phyloP scores from a whole-genome alignment of 2,888 invertebrate species.

The Aphodius sticticus region DNA sequence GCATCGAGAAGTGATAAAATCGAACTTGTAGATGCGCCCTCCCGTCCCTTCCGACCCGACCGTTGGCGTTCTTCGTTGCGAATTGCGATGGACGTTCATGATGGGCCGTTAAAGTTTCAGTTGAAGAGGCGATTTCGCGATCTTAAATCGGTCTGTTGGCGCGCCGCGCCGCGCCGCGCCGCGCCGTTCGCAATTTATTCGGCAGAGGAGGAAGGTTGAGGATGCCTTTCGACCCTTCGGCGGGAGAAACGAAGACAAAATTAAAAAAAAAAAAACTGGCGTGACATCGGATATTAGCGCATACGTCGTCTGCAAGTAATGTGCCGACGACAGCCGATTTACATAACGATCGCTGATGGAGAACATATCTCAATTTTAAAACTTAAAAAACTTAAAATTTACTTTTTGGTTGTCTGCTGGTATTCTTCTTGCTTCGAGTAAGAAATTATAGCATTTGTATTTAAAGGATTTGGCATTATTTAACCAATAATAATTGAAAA shows the following conservation, averaged over 20 bases:
- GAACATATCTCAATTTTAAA: background rate
- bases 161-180: too few species aligned
- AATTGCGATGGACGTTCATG: background rate
- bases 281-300: background rate
- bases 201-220: background rate
- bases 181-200: background rate
- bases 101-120: background rate
- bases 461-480: too few species aligned
- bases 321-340: background rate
- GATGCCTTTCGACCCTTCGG: background rate
- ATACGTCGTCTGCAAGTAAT: background rate
- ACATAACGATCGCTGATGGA: slow-evolving; percentile 4
- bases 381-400: background rate
- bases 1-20: background rate
- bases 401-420: background rate
- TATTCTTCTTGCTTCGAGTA: too few species aligned
- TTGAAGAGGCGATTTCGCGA: background rate
- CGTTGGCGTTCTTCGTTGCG: too few species aligned
- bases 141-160: background rate
- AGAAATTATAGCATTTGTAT: too few species aligned
- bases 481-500: too few species aligned
- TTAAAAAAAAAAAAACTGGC: too few species aligned
- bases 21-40: background rate
- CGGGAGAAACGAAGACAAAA: background rate
- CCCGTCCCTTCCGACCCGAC: background rate